Percentiles rank a stretch among this genome's conserved stretches.
Evolutionary conservation across 35 echinoderm and acorn worm genomes (phyloP).

Genomic region (Apostichopus californicus): DNA sequence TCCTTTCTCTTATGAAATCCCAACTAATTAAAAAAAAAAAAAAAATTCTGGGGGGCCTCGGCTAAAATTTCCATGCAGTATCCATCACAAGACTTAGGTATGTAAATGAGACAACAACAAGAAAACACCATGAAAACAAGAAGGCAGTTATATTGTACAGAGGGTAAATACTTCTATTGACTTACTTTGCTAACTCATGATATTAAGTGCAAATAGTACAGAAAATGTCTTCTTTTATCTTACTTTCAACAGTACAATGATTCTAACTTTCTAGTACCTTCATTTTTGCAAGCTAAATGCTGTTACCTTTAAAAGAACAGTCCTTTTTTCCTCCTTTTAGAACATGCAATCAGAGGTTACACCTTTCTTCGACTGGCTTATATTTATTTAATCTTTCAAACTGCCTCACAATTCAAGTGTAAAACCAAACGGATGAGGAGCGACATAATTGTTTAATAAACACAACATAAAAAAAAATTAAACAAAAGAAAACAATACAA

Average conservation of each 20-base stretch:
- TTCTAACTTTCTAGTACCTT: not conserved
- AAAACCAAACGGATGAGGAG: not conserved
- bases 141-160: slow-evolving; percentile 29
- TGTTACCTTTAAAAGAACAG: not conserved
- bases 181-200: slow-evolving; percentile 27
- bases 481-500: not conserved
- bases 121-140: not conserved
- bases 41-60: too few relatives aligned
- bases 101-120: too few relatives aligned
- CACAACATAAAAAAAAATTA: not conserved
- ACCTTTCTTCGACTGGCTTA: too few relatives aligned
- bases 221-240: slow-evolving; percentile 13
- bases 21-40: too few relatives aligned
- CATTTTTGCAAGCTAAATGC: slow-evolving; percentile 5
- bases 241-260: not conserved
- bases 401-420: not conserved
- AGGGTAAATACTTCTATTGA: slow-evolving; percentile 48
- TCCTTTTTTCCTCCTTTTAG: not conserved
- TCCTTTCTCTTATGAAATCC: too few relatives aligned
- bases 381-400: too few relatives aligned
- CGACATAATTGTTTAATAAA: not conserved
- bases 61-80: too few relatives aligned
- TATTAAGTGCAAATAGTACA: slow-evolving; percentile 44
- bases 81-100: too few relatives aligned
- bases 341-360: too few relatives aligned